A percentile compares a stretch with the other conserved stretches of the same genome.
Conservation (phyloP, 2,888 invertebrate species). For the Lasioglossum vierecki region DNA sequence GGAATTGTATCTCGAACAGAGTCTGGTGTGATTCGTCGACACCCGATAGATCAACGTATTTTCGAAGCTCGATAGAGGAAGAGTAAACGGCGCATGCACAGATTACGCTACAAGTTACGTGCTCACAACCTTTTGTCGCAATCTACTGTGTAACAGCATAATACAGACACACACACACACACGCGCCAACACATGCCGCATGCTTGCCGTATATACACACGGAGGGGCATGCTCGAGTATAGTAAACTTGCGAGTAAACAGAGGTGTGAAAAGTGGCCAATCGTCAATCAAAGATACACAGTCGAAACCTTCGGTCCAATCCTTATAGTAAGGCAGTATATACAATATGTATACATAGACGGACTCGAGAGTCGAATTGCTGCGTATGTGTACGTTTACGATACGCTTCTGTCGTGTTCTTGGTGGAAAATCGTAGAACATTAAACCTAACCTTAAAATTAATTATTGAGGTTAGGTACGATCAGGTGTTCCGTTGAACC, state of each 20-base stretch:
- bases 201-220: conserved; percentile 52
- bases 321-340: conserved; percentile 82
- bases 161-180: conserved; percentile 26
- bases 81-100: conserved; percentile 14
- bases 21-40: not conserved
- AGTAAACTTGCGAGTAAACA: conserved; percentile 40
- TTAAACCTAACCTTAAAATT: conserved; percentile 1
- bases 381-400: conserved; percentile 18
- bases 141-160: conserved; percentile 27
- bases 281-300: conserved; percentile 77
- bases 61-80: not conserved
- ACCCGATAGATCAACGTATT: not conserved
- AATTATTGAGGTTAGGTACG: not conserved
- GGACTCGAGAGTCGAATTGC: conserved; percentile 73
- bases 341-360: conserved; percentile 52
- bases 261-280: conserved; percentile 65
- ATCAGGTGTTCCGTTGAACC: not conserved
- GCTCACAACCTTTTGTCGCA: conserved; percentile 32
- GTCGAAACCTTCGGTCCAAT: conserved; percentile 83
- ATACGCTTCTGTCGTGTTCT: conserved; percentile 17
- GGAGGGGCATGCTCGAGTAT: conserved; percentile 45
- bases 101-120: conserved; percentile 23
- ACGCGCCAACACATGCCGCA: conserved; percentile 63
- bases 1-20: not conserved
- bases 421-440: not conserved